phyloP scores from a whole-genome alignment of 2,888 invertebrate genomes.

The Brachyptera putata region DNA sequence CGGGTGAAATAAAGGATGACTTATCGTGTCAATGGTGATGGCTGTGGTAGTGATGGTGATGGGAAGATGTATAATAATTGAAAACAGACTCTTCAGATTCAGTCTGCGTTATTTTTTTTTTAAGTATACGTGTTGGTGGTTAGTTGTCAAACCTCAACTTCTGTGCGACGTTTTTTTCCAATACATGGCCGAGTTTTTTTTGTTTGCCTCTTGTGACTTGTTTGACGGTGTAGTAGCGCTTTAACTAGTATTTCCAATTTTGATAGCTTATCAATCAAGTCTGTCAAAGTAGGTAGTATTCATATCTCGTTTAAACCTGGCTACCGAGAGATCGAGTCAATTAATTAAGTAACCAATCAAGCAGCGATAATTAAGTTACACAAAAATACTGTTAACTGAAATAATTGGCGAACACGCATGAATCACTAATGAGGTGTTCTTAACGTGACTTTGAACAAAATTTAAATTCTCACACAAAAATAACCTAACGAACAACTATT shows the following conservation, averaged over 20 bases:
- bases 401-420: conserved; percentile 3
- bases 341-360: conserved; percentile 12
- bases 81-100: too few species aligned
- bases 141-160: too few species aligned
- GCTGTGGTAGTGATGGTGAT: too few species aligned
- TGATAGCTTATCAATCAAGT: conserved; percentile 11
- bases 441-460: neutral
- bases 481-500: too few species aligned
- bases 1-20: too few species aligned
- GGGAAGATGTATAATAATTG: too few species aligned
- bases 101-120: too few species aligned
- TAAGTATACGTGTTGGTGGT: too few species aligned
- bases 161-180: neutral
- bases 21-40: too few species aligned
- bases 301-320: neutral
- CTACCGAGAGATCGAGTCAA: too few species aligned
- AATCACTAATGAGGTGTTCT: neutral
- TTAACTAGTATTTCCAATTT: conserved; percentile 10
- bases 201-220: neutral
- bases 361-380: neutral
- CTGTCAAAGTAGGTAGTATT: neutral
- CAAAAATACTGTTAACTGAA: neutral
- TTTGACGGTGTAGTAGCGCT: conserved; percentile 9
- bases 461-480: too few species aligned
- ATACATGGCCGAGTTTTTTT: neutral